Conservation (phyloP, 2,888 invertebrate species). For the Cyclophora punctaria region DNA sequence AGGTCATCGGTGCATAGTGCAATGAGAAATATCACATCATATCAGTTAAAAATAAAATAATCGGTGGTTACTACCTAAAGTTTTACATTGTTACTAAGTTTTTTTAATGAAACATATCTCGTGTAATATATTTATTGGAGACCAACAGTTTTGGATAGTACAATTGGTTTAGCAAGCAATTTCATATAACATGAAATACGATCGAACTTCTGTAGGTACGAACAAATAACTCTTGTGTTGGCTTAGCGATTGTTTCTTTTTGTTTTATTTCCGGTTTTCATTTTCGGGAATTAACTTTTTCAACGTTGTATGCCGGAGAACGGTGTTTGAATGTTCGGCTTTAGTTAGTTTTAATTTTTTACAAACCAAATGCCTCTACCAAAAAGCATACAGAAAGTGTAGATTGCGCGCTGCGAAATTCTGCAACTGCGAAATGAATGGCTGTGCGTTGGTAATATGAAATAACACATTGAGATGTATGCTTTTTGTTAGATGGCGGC, state of each 20-base stretch:
- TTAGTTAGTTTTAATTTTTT: too few species aligned
- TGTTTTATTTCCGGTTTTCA: neutral
- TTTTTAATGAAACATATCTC: too few species aligned
- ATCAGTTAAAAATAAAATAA: too few species aligned
- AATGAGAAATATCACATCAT: too few species aligned
- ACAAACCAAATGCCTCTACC: constrained; percentile 26
- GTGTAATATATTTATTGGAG: neutral
- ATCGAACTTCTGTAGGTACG: constrained; percentile 3
- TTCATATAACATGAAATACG: constrained; percentile 7
- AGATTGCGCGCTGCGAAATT: constrained; percentile 39
- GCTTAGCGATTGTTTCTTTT: constrained; percentile 1
- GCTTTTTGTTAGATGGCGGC: constrained; percentile 58
- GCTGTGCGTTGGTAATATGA: constrained; percentile 47
- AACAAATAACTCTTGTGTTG: constrained; percentile 3
- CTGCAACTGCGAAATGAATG: constrained; percentile 55
- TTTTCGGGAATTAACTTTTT: neutral
- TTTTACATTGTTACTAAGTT: too few species aligned
- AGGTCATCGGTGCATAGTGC: too few species aligned
- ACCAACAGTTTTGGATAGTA: constrained; percentile 3
- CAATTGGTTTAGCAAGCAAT: constrained; percentile 10
- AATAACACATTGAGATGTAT: constrained; percentile 43
- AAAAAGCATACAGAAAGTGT: constrained; percentile 49
- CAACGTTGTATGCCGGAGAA: too few species aligned
- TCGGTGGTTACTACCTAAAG: too few species aligned
- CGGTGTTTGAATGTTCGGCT: too few species aligned